These are phyloP conservation scores for Cryptotermes secundus DNA, from an alignment of 1,140 invertebrate species.

Conservation along the genomic window DNA sequence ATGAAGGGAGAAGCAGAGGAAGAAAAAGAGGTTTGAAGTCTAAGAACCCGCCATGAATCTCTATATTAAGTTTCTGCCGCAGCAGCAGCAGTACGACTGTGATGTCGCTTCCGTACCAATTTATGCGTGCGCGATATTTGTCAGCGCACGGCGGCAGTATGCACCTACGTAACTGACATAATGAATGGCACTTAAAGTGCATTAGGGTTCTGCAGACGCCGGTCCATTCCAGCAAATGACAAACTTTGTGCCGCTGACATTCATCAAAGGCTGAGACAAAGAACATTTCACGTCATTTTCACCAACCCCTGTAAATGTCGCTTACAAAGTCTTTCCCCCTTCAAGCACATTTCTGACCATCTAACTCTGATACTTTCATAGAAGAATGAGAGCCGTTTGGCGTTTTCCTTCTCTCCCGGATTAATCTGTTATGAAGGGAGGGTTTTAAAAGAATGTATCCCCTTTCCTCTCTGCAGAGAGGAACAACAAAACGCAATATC, in stretches of 20 bases:
- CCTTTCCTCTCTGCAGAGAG: background rate
- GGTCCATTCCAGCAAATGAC: background rate
- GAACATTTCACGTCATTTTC: background rate
- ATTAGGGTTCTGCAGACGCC: background rate
- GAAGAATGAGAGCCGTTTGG: background rate
- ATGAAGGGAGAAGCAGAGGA: too few species aligned
- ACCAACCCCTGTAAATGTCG: background rate
- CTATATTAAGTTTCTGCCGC: too few species aligned
- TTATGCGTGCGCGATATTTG: too few species aligned
- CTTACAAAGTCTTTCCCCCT: background rate
- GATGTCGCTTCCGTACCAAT: too few species aligned
- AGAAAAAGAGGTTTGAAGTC: too few species aligned
- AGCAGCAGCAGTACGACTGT: too few species aligned
- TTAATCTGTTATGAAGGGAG: slow-evolving; percentile 5
- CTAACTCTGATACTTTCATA: background rate
- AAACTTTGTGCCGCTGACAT: background rate
- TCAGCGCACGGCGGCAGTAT: too few species aligned
- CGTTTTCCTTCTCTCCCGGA: background rate
- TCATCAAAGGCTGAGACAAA: background rate
- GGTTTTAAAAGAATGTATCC: background rate
- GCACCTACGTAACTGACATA: too few species aligned
- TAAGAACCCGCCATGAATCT: too few species aligned
- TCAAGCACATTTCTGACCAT: background rate
- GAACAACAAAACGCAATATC: background rate
- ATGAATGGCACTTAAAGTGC: background rate